phyloP scores from a whole-genome alignment of 2,888 invertebrate genomes.

The Andrena minutula region DNA sequence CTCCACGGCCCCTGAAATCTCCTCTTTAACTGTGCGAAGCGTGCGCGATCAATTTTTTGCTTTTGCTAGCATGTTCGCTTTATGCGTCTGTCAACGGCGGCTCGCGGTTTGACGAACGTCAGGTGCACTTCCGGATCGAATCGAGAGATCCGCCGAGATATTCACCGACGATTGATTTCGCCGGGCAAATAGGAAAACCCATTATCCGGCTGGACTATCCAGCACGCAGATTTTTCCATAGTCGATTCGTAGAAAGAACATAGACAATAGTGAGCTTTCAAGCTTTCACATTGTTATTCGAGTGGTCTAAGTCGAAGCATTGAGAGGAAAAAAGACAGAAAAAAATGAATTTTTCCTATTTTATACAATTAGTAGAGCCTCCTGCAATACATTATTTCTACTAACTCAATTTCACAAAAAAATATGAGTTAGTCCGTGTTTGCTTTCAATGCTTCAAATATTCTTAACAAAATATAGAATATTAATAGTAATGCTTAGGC shows the following conservation, averaged over 20 bases:
- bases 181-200: conserved; percentile 33
- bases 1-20: conserved; percentile 7
- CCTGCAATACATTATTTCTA: no score
- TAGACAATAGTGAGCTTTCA: conserved; percentile 5
- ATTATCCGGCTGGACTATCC: conserved; percentile 16
- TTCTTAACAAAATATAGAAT: no score
- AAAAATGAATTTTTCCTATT: no score
- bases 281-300: conserved; percentile 10
- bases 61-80: conserved; percentile 14
- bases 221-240: neutral
- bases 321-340: neutral
- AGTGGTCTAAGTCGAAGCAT: neutral
- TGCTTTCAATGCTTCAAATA: no score
- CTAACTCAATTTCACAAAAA: no score
- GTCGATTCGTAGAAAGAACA: neutral
- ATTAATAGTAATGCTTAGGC: no score
- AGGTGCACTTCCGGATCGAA: conserved; percentile 43
- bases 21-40: neutral
- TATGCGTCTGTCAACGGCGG: conserved; percentile 36
- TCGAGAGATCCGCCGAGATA: conserved; percentile 41
- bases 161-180: conserved; percentile 39
- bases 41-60: conserved; percentile 35
- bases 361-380: no score
- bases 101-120: conserved; percentile 55
- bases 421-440: no score